phyloP scores from a whole-genome alignment of 2,797 vertebrate species.

The Allobates femoralis region DNA sequence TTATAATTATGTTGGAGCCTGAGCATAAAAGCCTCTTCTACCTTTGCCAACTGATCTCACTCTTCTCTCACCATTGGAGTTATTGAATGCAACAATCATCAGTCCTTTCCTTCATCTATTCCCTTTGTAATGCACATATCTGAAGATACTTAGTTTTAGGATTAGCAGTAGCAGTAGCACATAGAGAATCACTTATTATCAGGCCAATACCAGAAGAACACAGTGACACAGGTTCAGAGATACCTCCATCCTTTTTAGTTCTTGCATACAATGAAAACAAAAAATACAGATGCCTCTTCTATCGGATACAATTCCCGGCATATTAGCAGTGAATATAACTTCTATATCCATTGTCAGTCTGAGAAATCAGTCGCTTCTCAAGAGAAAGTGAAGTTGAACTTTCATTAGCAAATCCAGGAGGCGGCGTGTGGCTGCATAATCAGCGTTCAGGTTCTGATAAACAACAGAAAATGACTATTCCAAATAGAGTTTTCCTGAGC shows the following conservation, averaged over 20 bases:
- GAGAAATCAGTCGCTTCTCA: background rate
- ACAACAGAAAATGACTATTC: background rate
- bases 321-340: background rate
- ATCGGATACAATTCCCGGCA: background rate
- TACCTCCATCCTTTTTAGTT: too few species aligned
- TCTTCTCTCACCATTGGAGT: background rate
- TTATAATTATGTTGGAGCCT: background rate
- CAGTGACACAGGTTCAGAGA: too few species aligned
- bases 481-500: background rate
- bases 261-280: background rate
- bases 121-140: background rate
- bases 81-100: background rate
- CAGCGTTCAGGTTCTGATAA: background rate
- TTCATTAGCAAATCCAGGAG: background rate
- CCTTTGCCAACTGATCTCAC: background rate
- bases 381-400: background rate
- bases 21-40: background rate
- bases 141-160: background rate
- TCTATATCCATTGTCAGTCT: background rate
- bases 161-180: background rate
- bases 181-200: background rate
- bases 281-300: background rate
- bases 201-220: background rate
- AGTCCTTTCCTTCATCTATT: background rate
- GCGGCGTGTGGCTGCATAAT: background rate